phyloP scores from a whole-genome alignment of 2,797 vertebrate genomes.

The Sebastes steindachneri region DNA sequence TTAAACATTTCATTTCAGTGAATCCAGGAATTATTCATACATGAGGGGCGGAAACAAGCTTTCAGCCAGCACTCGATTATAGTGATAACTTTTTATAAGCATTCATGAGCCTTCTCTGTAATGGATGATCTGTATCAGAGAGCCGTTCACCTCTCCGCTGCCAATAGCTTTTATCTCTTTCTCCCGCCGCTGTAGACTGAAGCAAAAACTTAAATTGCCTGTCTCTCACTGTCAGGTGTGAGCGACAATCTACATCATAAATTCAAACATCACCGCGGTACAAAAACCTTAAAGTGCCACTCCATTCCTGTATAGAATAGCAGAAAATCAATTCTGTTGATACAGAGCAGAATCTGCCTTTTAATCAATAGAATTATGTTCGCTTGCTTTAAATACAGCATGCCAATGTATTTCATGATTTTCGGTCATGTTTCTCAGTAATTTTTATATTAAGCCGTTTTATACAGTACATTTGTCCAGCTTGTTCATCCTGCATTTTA shows the following conservation, averaged over 20 bases:
- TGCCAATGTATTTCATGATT: slow-evolving; percentile 8
- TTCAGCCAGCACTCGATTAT: slow-evolving; percentile 34
- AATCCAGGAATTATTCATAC: slow-evolving; percentile 42
- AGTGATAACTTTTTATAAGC: slow-evolving; percentile 37
- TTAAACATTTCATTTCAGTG: slow-evolving; percentile 11
- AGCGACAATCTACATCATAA: slow-evolving; percentile 49
- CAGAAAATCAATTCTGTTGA: slow-evolving; percentile 33
- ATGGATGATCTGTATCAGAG: slow-evolving; percentile 55
- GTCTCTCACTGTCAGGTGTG: slow-evolving; percentile 47
- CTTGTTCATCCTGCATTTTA: neutral
- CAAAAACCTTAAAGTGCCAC: slow-evolving; percentile 4
- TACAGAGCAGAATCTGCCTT: slow-evolving; percentile 18
- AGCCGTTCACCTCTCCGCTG: slow-evolving; percentile 33
- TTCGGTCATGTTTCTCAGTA: neutral
- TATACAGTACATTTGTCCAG: neutral
- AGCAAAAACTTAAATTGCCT: slow-evolving; percentile 54
- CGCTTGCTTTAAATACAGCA: neutral
- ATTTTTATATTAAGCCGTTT: neutral
- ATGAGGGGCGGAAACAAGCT: slow-evolving; percentile 37
- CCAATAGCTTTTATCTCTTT: slow-evolving; percentile 57
- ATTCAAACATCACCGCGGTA: slow-evolving; percentile 16
- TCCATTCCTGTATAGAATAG: slow-evolving; percentile 22
- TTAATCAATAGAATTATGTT: slow-evolving; percentile 9
- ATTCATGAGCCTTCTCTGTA: slow-evolving; percentile 45
- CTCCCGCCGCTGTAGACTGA: slow-evolving; percentile 30